Percentiles rank a stretch among this genome's conserved stretches.
These are phyloP conservation scores for Microchrysa polita DNA, from an alignment of 2,888 invertebrate species.

Conservation along the genomic window DNA sequence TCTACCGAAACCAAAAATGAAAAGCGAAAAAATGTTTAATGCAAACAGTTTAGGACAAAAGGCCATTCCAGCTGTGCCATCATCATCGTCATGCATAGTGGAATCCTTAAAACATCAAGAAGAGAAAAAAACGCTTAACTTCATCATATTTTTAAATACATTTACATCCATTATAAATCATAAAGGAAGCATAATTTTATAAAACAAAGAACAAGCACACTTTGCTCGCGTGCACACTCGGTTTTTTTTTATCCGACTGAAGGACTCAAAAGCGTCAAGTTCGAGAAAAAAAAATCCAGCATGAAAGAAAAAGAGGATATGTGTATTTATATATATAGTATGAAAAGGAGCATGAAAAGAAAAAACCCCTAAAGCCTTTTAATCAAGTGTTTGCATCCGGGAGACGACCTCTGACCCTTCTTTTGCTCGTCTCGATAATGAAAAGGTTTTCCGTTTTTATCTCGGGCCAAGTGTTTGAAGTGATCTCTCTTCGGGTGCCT, in stretches of 20 bases:
- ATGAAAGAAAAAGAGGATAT: not conserved
- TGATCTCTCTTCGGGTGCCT: constrained; percentile 38
- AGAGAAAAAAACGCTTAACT: constrained; percentile 28
- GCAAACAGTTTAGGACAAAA: constrained; percentile 36
- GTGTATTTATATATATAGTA: too few species aligned
- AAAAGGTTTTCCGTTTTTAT: constrained; percentile 39
- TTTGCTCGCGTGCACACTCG: not conserved
- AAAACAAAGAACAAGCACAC: constrained; percentile 32
- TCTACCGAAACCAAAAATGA: not conserved
- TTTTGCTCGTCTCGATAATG: constrained; percentile 1
- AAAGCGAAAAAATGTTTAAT: constrained; percentile 24
- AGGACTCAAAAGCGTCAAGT: constrained; percentile 8
- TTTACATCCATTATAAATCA: constrained; percentile 42
- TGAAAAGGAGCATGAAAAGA: not conserved
- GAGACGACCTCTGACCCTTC: constrained; percentile 32
- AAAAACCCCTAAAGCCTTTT: constrained; percentile 42
- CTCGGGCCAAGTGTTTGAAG: constrained; percentile 40
- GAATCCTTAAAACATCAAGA: constrained; percentile 23
- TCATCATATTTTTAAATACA: constrained; percentile 40
- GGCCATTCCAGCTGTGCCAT: constrained; percentile 25
- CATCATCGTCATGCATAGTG: constrained; percentile 14
- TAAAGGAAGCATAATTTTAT: constrained; percentile 35
- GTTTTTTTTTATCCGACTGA: not conserved
- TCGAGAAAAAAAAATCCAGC: not conserved
- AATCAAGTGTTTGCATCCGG: constrained; percentile 44